Conservation (phyloP, 2,113 vertebrate species). For the Parotia lawesii region DNA sequence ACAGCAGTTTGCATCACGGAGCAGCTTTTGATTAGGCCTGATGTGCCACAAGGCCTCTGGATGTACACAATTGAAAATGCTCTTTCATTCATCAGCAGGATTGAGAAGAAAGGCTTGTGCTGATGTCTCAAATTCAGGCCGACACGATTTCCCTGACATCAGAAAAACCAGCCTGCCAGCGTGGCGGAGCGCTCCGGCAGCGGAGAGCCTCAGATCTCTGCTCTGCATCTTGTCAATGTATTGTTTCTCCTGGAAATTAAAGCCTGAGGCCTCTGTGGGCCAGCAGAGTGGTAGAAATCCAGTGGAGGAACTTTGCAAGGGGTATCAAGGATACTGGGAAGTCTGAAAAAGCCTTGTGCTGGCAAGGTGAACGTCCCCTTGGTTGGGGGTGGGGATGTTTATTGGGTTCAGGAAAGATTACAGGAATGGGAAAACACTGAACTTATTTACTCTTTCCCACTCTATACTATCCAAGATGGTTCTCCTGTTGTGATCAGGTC, state of each 20-base stretch:
- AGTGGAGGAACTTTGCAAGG: background rate
- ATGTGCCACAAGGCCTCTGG: slow-evolving; percentile 36
- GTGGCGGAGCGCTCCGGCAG: background rate
- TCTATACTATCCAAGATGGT: background rate
- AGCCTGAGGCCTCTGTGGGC: background rate
- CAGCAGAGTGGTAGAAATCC: background rate
- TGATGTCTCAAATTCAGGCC: slow-evolving; percentile 51
- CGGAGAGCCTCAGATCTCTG: slow-evolving; percentile 49
- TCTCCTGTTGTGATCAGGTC: background rate
- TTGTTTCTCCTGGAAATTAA: slow-evolving; percentile 41
- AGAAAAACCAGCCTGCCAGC: slow-evolving; percentile 25
- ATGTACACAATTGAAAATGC: slow-evolving; percentile 54
- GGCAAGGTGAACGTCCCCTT: background rate
- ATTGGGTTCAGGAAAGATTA: background rate
- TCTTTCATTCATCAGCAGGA: slow-evolving; percentile 68
- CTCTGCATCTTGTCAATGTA: background rate
- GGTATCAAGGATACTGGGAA: background rate
- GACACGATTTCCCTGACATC: slow-evolving; percentile 48
- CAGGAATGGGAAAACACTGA: background rate
- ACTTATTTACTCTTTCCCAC: background rate
- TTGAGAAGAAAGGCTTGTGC: slow-evolving; percentile 64
- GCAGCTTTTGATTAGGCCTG: slow-evolving; percentile 52
- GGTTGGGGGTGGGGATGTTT: background rate
- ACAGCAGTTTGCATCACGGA: slow-evolving; percentile 6
- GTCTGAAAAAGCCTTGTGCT: background rate